Conservation (phyloP, 2,113 vertebrate genomes). For the Charadrius vociferus region DNA sequence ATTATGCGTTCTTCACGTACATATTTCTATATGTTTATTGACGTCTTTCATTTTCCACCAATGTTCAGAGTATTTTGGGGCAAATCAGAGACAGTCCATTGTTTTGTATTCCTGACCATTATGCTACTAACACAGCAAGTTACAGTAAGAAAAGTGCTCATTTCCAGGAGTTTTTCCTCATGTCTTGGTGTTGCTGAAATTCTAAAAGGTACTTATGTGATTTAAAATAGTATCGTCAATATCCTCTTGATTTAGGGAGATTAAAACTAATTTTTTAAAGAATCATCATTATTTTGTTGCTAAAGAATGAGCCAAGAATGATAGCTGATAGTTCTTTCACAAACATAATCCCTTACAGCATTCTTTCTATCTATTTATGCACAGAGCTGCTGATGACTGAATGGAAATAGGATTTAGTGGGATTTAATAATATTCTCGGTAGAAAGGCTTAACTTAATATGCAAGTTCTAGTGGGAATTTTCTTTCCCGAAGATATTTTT, state of each 20-base stretch:
- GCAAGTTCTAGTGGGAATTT: constrained; percentile 53
- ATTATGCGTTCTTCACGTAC: neutral
- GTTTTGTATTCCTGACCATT: neutral
- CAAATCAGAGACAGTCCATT: neutral
- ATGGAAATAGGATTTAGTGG: constrained; percentile 51
- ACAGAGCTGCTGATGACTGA: constrained; percentile 42
- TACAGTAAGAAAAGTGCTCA: neutral
- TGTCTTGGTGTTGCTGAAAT: constrained; percentile 1
- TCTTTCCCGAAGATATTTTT: constrained; percentile 48
- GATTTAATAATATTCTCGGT: constrained; percentile 63
- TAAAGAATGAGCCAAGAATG: neutral
- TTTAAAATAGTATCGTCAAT: neutral
- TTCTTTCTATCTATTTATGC: constrained; percentile 20
- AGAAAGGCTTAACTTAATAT: constrained; percentile 54
- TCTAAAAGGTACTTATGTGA: constrained; percentile 30
- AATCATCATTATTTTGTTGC: neutral
- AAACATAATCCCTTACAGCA: neutral
- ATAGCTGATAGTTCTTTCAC: neutral
- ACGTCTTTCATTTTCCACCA: neutral
- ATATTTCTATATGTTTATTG: neutral
- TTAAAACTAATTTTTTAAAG: neutral
- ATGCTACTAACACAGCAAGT: neutral
- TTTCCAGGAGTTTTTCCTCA: neutral
- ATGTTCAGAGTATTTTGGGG: neutral
- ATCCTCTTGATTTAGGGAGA: neutral